These are phyloP conservation scores for Tapera naevia DNA, from an alignment of 2,797 vertebrate species.

Conservation along the genomic window DNA sequence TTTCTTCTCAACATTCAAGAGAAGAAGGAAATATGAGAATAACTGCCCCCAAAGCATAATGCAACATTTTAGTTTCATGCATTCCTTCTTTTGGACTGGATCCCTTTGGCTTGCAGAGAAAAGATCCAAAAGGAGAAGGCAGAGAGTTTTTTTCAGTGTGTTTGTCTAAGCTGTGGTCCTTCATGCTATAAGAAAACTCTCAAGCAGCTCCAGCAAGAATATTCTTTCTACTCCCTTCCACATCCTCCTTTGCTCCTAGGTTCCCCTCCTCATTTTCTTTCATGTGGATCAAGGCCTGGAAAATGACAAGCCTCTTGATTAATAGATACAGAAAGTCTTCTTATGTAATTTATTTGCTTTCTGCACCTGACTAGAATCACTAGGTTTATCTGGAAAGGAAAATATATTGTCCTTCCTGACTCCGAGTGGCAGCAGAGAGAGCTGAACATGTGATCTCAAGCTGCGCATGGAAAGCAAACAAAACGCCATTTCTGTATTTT, in stretches of 20 bases:
- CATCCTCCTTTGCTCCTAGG: background rate
- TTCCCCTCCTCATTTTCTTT: conserved; percentile 65
- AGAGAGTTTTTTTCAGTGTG: background rate
- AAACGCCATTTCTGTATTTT: conserved; percentile 75
- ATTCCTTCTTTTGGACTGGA: background rate
- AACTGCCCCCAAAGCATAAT: background rate
- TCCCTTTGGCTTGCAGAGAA: background rate
- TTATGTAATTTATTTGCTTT: conserved; percentile 82
- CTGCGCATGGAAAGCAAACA: conserved; percentile 75
- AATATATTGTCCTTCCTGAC: conserved; percentile 79
- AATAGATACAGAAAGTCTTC: conserved; percentile 74
- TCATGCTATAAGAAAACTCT: background rate
- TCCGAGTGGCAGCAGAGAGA: conserved; percentile 76
- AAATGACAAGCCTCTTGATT: conserved; percentile 77
- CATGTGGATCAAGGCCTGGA: conserved; percentile 78
- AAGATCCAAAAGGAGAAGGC: conserved; percentile 44
- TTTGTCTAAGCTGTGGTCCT: conserved; percentile 32
- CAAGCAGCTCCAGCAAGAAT: conserved; percentile 19
- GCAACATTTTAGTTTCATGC: background rate
- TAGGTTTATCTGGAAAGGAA: conserved; percentile 71
- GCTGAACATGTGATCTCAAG: conserved; percentile 79
- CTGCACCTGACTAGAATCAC: conserved; percentile 80
- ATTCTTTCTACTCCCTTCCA: background rate
- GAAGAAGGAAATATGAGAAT: background rate
- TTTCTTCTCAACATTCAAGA: background rate